Evolutionary conservation across 1,140 invertebrate genomes (phyloP), one percentile per base, ranked within the genome.

Genomic region (Pygmarrhopalites habei): DNA sequence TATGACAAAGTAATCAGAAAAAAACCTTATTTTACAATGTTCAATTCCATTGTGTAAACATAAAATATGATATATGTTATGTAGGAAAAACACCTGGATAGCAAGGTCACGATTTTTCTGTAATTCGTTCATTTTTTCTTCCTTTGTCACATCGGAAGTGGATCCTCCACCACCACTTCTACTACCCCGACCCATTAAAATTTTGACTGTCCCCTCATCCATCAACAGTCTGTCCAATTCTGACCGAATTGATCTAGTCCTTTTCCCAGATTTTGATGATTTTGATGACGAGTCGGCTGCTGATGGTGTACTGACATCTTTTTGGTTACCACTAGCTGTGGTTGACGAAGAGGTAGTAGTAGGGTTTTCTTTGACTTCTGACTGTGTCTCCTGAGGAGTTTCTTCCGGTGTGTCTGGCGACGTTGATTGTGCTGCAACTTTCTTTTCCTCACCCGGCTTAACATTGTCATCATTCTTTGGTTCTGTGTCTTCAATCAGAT

Each of bases 161-260:
- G 53, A 4, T 4, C 4, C 44, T 5, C 4, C 23, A 5, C 7
- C 7, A 10, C 17, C 19, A 47, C 23, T 25, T 4, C 44, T 19
- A 5, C 23, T 47, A 25, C 17, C 44, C 5, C 23, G 3, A n/a
- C 53, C 53, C 29, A 56, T 35, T 10, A 56, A 23, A 15, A 56
- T 56, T 39, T 41, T 56, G 4, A 56, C 53, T 2, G 53, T 56
- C 28, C 53, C 53, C 39, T 56, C 53, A 41, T 56, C 53, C 30
- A 35, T 35, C 7, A 56, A 32, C 7, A 56, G 30, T 14, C 53
- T 12, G 53, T 52, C 49, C 14, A 52, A 23, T 29, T 52, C 49
- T 29, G 49, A 52, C 14, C 49, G 49, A 26, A 15, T 23, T 26
- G 3, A 5, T 52, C 49, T 52, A 28, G 23, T 5, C 28, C 25